Conservation (phyloP, 2,888 invertebrate genomes). For the Reticulitermes lucifugus region DNA sequence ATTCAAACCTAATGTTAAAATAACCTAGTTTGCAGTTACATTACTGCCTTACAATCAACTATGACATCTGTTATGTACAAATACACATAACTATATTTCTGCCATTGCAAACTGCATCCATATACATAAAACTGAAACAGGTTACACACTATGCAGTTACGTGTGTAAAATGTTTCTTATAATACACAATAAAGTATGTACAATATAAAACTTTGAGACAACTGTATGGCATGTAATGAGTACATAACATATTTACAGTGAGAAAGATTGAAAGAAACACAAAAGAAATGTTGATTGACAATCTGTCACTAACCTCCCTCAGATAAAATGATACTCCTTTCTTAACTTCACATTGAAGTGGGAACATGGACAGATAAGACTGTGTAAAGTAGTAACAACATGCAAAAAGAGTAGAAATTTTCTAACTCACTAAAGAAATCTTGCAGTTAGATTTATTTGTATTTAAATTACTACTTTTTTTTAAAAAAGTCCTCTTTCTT, state of each 20-base stretch:
- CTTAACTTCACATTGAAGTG: not conserved
- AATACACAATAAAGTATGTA: conserved; percentile 34
- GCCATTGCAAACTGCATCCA: conserved; percentile 18
- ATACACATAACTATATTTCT: conserved; percentile 32
- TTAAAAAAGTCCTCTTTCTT: conserved; percentile 9
- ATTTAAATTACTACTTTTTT: not conserved
- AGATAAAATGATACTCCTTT: not conserved
- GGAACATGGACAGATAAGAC: not conserved
- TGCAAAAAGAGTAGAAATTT: not conserved
- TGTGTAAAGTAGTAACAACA: not conserved
- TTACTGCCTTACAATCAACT: not conserved
- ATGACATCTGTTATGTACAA: conserved; percentile 1
- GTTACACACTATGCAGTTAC: conserved; percentile 34
- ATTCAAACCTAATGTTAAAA: not conserved
- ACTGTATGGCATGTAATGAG: not conserved
- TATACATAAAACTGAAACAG: conserved; percentile 29
- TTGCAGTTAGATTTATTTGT: not conserved
- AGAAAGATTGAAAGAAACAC: not conserved
- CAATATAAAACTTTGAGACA: conserved; percentile 38
- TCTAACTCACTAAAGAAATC: not conserved
- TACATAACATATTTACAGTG: not conserved
- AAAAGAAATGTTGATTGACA: not conserved
- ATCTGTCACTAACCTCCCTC: not conserved
- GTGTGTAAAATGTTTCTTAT: conserved; percentile 15
- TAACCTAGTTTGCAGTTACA: not conserved